These are phyloP conservation scores for Delphinus delphis DNA, from an alignment of 2,113 vertebrate species.

Conservation along the genomic window DNA sequence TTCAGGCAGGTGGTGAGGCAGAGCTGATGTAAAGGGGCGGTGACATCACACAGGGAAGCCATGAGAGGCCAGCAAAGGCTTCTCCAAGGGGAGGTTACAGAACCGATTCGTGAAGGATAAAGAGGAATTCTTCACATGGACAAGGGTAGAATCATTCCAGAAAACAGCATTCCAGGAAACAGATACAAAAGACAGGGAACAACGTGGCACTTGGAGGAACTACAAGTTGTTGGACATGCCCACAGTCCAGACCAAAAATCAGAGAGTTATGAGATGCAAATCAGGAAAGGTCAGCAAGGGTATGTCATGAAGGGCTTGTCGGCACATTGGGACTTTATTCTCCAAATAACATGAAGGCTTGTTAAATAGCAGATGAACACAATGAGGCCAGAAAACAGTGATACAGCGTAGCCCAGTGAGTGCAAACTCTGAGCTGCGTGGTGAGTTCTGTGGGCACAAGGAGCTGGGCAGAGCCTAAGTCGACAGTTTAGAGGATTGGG, in stretches of 20 bases:
- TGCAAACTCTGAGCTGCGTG: not conserved
- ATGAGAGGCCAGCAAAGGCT: not conserved
- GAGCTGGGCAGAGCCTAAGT: not conserved
- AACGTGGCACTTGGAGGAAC: not conserved
- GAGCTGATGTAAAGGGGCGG: not conserved
- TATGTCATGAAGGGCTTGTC: not conserved
- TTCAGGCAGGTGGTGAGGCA: not conserved
- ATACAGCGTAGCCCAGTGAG: rapidly evolving
- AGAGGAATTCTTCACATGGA: not conserved
- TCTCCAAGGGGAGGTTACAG: not conserved
- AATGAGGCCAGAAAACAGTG: not conserved
- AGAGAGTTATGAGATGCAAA: not conserved
- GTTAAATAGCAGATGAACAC: not conserved
- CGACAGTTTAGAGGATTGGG: not conserved
- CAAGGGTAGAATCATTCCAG: not conserved
- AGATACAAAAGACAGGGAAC: not conserved
- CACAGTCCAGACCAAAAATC: not conserved
- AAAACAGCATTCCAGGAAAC: not conserved
- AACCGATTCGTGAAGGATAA: not conserved
- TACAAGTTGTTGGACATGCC: not conserved
- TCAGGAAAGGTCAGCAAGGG: not conserved
- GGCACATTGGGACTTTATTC: not conserved
- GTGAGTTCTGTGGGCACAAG: not conserved
- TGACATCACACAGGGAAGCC: not conserved
- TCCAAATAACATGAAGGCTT: not conserved